Evolutionary conservation across 2,888 invertebrate species (phyloP).

Genomic region (Hydroisotoma schaefferi): DNA sequence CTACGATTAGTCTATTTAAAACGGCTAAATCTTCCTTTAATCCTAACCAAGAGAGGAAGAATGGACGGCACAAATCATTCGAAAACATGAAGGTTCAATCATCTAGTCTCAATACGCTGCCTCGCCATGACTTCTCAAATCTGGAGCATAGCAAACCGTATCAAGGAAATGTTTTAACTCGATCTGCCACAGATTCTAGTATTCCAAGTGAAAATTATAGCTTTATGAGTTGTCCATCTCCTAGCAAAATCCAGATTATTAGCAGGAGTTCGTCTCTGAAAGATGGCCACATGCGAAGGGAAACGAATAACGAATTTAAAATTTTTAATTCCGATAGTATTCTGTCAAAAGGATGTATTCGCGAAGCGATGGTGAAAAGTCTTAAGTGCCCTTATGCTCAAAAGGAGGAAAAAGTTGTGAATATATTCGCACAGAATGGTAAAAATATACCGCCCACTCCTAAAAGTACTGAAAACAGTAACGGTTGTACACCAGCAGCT

Average conservation of each 20-base stretch:
- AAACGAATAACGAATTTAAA: neutral
- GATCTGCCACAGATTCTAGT: constrained; percentile 45
- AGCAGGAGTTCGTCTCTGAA: neutral
- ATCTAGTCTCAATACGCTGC: constrained; percentile 48
- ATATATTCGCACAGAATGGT: too few species aligned
- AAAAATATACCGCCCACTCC: constrained; percentile 3
- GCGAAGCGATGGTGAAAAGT: constrained; percentile 38
- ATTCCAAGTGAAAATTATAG: constrained; percentile 19
- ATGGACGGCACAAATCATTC: constrained; percentile 15
- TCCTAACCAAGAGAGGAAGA: neutral
- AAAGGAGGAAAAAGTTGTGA: too few species aligned
- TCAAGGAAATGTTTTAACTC: constrained; percentile 25
- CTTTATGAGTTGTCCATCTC: neutral
- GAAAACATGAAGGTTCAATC: constrained; percentile 23
- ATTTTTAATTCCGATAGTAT: constrained; percentile 10
- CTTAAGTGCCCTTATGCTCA: constrained; percentile 47
- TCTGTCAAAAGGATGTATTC: constrained; percentile 27
- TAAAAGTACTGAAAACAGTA: neutral
- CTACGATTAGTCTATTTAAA: too few species aligned
- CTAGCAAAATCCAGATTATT: neutral
- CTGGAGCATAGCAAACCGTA: neutral
- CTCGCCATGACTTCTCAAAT: constrained; percentile 23
- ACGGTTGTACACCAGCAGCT: neutral
- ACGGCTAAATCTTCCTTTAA: too few species aligned
- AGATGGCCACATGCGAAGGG: neutral